Evolutionary conservation across 2,113 vertebrate genomes (phyloP).

Genomic region (Pampusana beccarii): DNA sequence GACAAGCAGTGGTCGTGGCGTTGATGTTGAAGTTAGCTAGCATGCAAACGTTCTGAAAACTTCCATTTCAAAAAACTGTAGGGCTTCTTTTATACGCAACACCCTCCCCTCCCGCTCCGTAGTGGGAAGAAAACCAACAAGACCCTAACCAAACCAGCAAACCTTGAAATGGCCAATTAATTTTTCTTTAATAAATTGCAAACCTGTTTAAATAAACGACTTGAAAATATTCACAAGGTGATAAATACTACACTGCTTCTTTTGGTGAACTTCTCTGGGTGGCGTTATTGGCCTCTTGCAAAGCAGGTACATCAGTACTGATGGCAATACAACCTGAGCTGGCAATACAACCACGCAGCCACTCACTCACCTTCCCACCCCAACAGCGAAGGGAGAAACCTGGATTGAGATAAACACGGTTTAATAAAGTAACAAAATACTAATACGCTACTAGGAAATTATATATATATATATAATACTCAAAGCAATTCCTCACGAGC

Average conservation of each 20-base stretch:
- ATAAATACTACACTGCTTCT: neutral
- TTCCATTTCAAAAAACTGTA: neutral
- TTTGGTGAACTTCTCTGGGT: neutral
- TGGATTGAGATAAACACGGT: no score
- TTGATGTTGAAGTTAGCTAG: neutral
- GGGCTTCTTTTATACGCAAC: neutral
- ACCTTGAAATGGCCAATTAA: neutral
- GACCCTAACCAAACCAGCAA: neutral
- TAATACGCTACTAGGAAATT: no score
- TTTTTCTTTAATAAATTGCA: neutral
- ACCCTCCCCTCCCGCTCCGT: accelerated
- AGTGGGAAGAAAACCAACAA: neutral
- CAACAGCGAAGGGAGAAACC: no score
- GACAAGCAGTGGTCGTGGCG: accelerated
- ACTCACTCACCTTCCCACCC: no score
- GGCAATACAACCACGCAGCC: no score
- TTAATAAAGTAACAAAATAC: no score
- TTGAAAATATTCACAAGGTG: neutral
- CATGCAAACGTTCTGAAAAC: neutral
- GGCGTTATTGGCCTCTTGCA: neutral
- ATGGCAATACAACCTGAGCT: neutral
- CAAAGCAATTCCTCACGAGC: no score
- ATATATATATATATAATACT: no score
- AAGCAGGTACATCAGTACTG: neutral
- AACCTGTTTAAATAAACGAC: neutral